Base-by-base conservation (phyloP, 2,113 vertebrate genomes). In the Corynorhinus townsendii region DNA sequence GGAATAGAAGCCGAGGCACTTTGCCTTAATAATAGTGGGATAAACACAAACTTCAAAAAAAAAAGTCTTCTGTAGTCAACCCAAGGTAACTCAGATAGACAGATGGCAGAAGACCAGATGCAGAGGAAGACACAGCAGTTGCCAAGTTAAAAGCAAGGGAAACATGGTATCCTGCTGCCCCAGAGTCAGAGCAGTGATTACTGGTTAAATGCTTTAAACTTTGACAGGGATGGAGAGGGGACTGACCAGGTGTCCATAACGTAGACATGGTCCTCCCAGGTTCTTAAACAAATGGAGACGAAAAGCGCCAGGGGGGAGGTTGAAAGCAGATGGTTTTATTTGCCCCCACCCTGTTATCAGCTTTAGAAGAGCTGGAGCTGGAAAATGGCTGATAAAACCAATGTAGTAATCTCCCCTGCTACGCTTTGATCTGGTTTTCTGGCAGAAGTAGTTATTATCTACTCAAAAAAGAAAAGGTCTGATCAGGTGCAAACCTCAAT, bases 341-440 rank as follows among this genome's bases (percentile, higher is more conserved):
- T 72, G 85, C 89, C 88, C 72, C 94, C 94, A 96, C 54, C 85
- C 94, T 95, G 92, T 95, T 96, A 95, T 92, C 95, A 95, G 91
- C 83, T 69, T 95, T 62, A 73, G 62, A 92, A 94, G 82, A 89
- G 89, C 76, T 75, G 30, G 49, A 52, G 91, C 94, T 96, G 43
- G 75, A 75, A 96, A 95, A 88, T 52, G 92, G 73, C 82, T 86
- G 90, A 94, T 93, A 92, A 97, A 95, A 83, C 95, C 91, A 75
- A 95, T 54, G 73, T 91, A 83, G 81, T 94, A 73, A 94, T 96
- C 95, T 95, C 69, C 75, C 96, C 86, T 76, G 96, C 96, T 95
- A 95, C 30, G 90, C 96, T 97, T 86, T 97, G 91, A 96, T 96
- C 92, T 89, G 73, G 62, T 76, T 95, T 95, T 95, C 91, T 96